Conservation (phyloP, 2,888 invertebrate genomes). For the Drosophila niveifrons region DNA sequence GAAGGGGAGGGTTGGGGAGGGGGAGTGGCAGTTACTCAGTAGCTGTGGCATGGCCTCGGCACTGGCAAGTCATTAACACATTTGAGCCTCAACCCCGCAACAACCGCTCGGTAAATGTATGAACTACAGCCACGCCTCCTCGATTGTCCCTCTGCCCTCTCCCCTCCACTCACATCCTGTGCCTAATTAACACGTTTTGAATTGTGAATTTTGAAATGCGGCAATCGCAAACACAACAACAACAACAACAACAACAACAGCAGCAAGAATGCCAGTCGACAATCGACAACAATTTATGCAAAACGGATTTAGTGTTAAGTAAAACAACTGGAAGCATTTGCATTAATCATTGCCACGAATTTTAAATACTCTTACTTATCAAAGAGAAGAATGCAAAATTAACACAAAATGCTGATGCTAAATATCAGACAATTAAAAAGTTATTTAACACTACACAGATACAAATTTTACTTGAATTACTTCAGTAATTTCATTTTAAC, state of each 20-base stretch:
- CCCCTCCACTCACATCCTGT: slow-evolving; percentile 48
- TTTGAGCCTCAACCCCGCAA: slow-evolving; percentile 49
- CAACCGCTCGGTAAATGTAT: slow-evolving; percentile 14
- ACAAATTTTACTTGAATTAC: too few relatives aligned
- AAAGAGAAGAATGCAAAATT: neutral
- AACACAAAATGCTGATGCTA: too few relatives aligned
- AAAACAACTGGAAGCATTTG: slow-evolving; percentile 53
- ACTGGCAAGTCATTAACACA: slow-evolving; percentile 77
- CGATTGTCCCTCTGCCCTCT: neutral
- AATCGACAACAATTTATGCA: slow-evolving; percentile 64
- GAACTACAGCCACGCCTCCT: slow-evolving; percentile 9
- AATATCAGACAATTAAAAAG: too few relatives aligned
- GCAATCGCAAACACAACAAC: slow-evolving; percentile 28
- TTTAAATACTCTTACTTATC: slow-evolving; percentile 31
- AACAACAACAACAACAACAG: slow-evolving; percentile 9
- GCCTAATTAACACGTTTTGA: slow-evolving; percentile 82
- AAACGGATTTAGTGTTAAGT: slow-evolving; percentile 66
- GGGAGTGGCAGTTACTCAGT: slow-evolving; percentile 1
- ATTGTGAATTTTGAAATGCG: slow-evolving; percentile 80
- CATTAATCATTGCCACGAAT: slow-evolving; percentile 20
- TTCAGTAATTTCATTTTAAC: too few relatives aligned
- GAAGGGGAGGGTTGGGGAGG: too few relatives aligned
- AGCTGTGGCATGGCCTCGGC: slow-evolving; percentile 4
- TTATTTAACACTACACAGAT: too few relatives aligned
- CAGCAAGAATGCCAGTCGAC: neutral